phyloP scores from a whole-genome alignment of 2,797 vertebrate genomes.

The Kryptolebias ocellatus region DNA sequence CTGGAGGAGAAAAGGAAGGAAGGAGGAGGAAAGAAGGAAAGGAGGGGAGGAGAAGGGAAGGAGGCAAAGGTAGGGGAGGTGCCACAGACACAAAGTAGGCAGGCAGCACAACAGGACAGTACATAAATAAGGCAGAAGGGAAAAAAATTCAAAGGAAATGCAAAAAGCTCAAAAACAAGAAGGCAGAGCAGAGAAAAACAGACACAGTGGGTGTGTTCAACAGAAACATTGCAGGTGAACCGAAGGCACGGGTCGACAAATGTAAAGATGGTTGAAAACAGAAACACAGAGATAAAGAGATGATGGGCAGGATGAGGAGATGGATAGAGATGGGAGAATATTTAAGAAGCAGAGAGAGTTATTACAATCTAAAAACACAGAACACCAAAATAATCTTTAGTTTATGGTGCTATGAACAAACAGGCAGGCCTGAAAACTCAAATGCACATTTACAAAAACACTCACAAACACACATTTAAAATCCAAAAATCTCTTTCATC shows the following conservation, averaged over 20 bases:
- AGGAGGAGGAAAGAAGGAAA: constrained; percentile 36
- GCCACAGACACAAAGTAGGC: constrained; percentile 67
- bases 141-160: constrained; percentile 38
- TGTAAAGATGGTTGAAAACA: constrained; percentile 47
- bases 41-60: constrained; percentile 31
- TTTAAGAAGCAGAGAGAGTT: constrained; percentile 77
- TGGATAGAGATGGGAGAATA: constrained; percentile 72
- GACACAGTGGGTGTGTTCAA: constrained; percentile 49
- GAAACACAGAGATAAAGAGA: constrained; percentile 48
- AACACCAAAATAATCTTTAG: constrained; percentile 75
- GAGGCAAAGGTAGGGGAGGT: constrained; percentile 58
- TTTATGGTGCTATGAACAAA: constrained; percentile 70
- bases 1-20: constrained; percentile 66
- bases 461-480: constrained; percentile 34
- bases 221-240: constrained; percentile 48
- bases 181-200: constrained; percentile 44
- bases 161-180: constrained; percentile 31
- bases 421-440: constrained; percentile 66
- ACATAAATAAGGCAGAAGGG: constrained; percentile 47
- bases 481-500: constrained; percentile 33
- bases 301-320: constrained; percentile 62
- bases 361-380: constrained; percentile 77
- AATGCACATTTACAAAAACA: constrained; percentile 51
- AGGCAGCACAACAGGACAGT: constrained; percentile 68
- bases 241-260: constrained; percentile 55